Evolutionary conservation across 2,888 invertebrate genomes (phyloP), one percentile per base, ranked within the genome.

Genomic region (Mesorhabditis belari): DNA sequence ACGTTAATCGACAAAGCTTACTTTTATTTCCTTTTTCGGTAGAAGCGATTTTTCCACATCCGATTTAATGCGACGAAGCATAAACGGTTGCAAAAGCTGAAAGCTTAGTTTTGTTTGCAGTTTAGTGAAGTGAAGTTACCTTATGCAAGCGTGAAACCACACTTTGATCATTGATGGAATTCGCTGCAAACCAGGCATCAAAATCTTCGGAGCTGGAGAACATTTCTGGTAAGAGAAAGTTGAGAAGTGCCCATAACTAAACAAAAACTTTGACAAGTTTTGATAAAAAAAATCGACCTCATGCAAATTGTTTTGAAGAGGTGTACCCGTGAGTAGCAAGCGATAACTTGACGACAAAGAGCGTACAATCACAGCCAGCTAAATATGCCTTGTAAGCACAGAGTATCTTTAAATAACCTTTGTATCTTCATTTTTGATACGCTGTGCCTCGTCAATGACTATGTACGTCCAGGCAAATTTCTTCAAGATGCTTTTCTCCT

Each of bases 401-500:
- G 93, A 86, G 84, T 96, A 96, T 98, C 98, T 98, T 66, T 98
- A 86, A 82, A 96, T 96, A 24, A 99, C 0, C 92, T 86, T 83
- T 98, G 98, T 79, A 96, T 95, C 81, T 98, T 99, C 0, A 84
- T 98, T 98, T 84, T 98, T 99, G 65, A 98, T 98, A 82, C 98
- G 95, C 82, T 98, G 98, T 35, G 71, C 84, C 80, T 85, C 96
- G 82, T 98, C 96, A 59, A 98, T 86, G 71, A 98, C 92, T 55
- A 98, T 86, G 83, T 96, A 98, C 82, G 92, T 92, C 96, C 98
- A 99, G 98, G 98, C 78, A 92, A 90, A 1, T 98, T n/a, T 17
- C 29, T 57, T 52, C 57, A 55, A 29, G 5, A n/a, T 60, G 49
- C 19, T 52, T 95, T 95, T 71, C 94, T 86, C 60, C 96, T 87